Evolutionary conservation across 2,113 vertebrate genomes (phyloP).

Genomic region (Pygoscelis antarcticus): DNA sequence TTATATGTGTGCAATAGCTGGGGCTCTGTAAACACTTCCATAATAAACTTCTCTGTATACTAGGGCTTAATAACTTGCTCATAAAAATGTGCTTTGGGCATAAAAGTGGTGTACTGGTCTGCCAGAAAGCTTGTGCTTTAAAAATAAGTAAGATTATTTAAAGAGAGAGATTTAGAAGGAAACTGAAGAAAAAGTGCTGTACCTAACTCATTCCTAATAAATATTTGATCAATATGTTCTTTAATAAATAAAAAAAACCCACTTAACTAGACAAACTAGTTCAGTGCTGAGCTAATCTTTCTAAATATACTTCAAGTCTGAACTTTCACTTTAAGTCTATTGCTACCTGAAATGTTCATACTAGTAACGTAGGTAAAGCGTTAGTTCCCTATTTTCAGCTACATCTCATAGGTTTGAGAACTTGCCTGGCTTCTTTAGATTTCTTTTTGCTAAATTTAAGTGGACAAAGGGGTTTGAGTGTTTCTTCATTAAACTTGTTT

Average conservation of each 20-base stretch:
- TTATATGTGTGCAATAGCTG: neutral
- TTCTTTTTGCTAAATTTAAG: neutral
- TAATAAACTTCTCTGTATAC: constrained; percentile 8
- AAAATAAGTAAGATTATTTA: neutral
- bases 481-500: neutral
- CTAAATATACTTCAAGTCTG: neutral
- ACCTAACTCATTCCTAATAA: neutral
- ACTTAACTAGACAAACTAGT: neutral
- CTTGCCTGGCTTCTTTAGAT: neutral
- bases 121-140: neutral
- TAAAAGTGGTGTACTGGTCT: neutral
- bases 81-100: constrained; percentile 7
- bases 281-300: neutral
- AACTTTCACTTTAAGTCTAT: neutral
- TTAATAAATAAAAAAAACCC: neutral
- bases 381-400: neutral
- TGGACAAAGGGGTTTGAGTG: neutral
- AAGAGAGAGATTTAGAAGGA: neutral
- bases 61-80: neutral
- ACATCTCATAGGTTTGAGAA: neutral
- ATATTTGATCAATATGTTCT: neutral
- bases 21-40: neutral
- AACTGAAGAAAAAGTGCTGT: neutral
- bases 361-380: neutral
- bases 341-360: neutral